Evolutionary conservation across 2,113 vertebrate genomes (phyloP).

Genomic region (Upupa epops): DNA sequence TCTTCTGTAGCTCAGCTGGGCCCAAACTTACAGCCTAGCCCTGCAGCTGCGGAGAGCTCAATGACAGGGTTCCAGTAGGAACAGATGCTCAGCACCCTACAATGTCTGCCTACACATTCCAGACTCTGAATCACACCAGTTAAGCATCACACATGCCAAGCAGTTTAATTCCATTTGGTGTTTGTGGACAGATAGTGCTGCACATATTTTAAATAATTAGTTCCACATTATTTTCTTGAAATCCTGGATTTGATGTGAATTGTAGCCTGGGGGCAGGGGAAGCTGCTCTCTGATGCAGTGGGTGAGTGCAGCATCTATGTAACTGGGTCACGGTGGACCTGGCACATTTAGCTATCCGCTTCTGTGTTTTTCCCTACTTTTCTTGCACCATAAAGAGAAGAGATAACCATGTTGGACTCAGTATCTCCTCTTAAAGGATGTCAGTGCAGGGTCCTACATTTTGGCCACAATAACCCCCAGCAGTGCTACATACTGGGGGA

Average conservation of each 20-base stretch:
- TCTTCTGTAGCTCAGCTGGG: neutral
- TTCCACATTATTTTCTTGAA: slow-evolving; percentile 28
- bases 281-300: neutral
- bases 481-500: too few relatives aligned
- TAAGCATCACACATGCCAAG: neutral
- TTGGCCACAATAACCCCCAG: too few relatives aligned
- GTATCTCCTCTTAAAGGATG: neutral
- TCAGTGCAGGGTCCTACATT: too few relatives aligned
- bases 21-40: neutral
- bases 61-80: neutral
- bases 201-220: slow-evolving; percentile 34
- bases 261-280: slow-evolving; percentile 25
- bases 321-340: slow-evolving; percentile 37
- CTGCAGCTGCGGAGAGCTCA: neutral
- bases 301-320: neutral
- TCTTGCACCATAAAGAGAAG: neutral
- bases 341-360: slow-evolving; percentile 1
- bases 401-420: neutral
- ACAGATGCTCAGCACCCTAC: neutral
- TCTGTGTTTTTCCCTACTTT: neutral
- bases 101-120: neutral
- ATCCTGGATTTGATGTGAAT: slow-evolving; percentile 30
- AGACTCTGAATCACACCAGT: neutral
- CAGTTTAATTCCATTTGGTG: slow-evolving; percentile 12
- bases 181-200: neutral